Evolutionary conservation across 23 tunicate genomes (phyloP).

Genomic region (Halocynthia aurantium): DNA sequence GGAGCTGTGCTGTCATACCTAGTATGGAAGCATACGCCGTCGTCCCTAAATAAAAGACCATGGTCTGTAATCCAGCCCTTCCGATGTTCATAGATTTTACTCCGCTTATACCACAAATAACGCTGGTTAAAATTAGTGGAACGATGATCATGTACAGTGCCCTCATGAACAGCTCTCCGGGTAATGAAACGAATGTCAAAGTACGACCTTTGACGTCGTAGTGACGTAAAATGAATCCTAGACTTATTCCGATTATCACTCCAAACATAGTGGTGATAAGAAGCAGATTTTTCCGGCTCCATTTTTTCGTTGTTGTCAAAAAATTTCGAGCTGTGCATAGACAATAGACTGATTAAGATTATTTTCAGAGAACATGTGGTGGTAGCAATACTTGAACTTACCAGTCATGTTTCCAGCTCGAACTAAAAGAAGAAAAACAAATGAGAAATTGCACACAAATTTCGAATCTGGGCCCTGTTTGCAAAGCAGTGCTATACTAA

Average conservation of each 20-base stretch:
- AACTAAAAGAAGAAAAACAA: no score
- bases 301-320: neutral
- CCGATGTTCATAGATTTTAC: neutral
- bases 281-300: constrained; percentile 1
- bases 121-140: neutral
- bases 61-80: neutral
- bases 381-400: no score
- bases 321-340: no score
- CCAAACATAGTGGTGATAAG: neutral
- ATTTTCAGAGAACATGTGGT: no score
- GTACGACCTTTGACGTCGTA: neutral
- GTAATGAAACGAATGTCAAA: neutral
- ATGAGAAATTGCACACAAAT: no score
- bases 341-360: no score
- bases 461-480: no score
- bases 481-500: no score
- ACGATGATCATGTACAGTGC: constrained; percentile 8
- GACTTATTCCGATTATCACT: neutral
- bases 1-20: neutral
- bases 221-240: neutral
- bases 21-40: neutral
- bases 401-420: no score
- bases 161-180: constrained; percentile 9
- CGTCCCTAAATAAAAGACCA: neutral
- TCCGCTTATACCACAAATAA: neutral